phyloP scores from a whole-genome alignment of 1,140 invertebrate genomes.

The Carposina sasakii region DNA sequence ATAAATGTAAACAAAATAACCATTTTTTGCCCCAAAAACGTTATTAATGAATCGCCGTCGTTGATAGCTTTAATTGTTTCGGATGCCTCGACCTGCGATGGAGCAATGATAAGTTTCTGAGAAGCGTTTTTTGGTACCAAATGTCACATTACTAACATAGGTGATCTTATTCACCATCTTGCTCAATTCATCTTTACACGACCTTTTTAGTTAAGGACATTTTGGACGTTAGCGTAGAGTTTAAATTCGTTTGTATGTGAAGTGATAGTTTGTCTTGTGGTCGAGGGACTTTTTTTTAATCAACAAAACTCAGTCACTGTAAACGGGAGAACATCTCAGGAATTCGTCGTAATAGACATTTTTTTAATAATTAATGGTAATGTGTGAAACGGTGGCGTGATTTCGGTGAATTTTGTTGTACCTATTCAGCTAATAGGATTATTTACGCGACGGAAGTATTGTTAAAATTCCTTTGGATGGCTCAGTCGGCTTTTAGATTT shows the following conservation, averaged over 20 bases:
- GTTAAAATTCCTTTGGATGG: constrained; percentile 64
- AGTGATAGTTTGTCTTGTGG: no score
- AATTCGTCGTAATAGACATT: constrained; percentile 50
- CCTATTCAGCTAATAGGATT: no score
- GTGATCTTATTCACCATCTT: no score
- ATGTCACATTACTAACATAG: constrained; percentile 40
- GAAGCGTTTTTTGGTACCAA: constrained; percentile 35
- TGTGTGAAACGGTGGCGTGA: constrained; percentile 39
- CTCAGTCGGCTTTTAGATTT: no score
- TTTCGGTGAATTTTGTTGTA: constrained; percentile 22
- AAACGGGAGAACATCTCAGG: constrained; percentile 33
- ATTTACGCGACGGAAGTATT: constrained; percentile 59
- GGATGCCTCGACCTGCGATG: constrained; percentile 39
- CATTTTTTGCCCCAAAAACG: constrained; percentile 43
- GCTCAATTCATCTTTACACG: no score
- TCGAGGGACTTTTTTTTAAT: constrained; percentile 28
- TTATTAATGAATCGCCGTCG: constrained; percentile 52
- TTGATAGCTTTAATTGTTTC: constrained; percentile 62
- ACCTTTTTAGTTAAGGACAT: no score
- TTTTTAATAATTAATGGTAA: constrained; percentile 41
- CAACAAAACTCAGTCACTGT: constrained; percentile 37
- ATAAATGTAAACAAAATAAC: constrained; percentile 68
- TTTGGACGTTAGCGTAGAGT: no score
- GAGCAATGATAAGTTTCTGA: constrained; percentile 39
- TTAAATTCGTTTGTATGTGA: no score